Conservation (phyloP, 2,797 vertebrate species). For the Threskiornis aethiopicus region DNA sequence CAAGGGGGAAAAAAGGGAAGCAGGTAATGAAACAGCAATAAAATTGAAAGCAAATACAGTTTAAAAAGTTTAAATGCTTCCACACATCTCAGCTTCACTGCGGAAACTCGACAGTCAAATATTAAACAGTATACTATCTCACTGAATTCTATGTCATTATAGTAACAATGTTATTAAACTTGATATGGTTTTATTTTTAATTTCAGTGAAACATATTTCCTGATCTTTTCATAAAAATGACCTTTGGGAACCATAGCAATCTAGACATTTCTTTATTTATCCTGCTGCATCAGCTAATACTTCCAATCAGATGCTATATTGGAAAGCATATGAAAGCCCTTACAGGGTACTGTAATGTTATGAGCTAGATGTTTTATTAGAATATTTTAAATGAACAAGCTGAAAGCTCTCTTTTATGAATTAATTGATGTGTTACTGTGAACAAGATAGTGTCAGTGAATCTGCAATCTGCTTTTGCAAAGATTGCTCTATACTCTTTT, state of each 20-base stretch:
- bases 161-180: conserved; percentile 27
- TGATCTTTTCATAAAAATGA: conserved; percentile 54
- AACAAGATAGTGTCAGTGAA: background rate
- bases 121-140: background rate
- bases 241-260: conserved; percentile 48
- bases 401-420: background rate
- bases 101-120: background rate
- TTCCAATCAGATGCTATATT: conserved; percentile 19
- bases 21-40: background rate
- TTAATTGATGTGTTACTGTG: background rate
- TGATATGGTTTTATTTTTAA: conserved; percentile 54
- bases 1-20: background rate
- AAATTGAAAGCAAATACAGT: background rate
- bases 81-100: background rate
- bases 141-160: conserved; percentile 34
- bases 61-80: conserved; percentile 4
- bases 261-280: conserved; percentile 40
- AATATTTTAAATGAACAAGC: background rate
- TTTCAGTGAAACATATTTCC: conserved; percentile 45
- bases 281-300: conserved; percentile 41
- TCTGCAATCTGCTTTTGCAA: background rate
- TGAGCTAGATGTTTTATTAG: background rate
- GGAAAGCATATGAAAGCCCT: conserved; percentile 2
- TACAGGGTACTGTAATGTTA: background rate
- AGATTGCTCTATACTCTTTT: background rate